These are phyloP conservation scores for Amaurobius ferox DNA, from an alignment of 2,888 invertebrate species.

Conservation along the genomic window DNA sequence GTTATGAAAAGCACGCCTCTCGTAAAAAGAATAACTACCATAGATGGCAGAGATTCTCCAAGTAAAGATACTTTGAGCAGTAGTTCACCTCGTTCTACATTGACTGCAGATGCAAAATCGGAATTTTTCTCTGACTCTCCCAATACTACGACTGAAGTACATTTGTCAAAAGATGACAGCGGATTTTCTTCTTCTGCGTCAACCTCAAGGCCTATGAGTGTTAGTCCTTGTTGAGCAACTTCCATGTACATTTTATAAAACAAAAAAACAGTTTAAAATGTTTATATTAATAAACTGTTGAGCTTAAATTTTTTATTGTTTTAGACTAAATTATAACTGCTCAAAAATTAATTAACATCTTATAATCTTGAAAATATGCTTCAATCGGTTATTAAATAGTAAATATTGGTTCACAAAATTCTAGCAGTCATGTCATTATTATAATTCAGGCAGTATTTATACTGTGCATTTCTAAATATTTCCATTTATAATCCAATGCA, in stretches of 20 bases:
- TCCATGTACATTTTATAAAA: neutral
- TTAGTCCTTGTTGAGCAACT: conserved; percentile 59
- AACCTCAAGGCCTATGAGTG: conserved; percentile 67
- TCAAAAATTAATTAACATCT: too few species aligned
- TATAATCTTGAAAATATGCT: too few species aligned
- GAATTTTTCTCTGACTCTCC: conserved; percentile 65
- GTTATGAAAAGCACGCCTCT: conserved; percentile 22
- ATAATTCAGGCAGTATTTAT: too few species aligned
- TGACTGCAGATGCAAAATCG: conserved; percentile 53
- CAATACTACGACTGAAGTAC: conserved; percentile 48
- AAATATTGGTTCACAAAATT: too few species aligned
- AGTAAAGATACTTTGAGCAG: conserved; percentile 44
- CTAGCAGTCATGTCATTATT: too few species aligned
- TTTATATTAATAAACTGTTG: neutral
- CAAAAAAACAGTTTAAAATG: too few species aligned
- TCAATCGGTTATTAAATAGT: too few species aligned
- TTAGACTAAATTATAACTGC: too few species aligned
- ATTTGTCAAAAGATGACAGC: conserved; percentile 63
- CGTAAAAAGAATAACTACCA: conserved; percentile 22
- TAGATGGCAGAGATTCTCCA: conserved; percentile 51
- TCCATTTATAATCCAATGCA: too few species aligned
- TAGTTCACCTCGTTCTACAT: conserved; percentile 47
- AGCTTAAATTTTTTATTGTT: too few species aligned
- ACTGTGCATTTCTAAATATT: too few species aligned
- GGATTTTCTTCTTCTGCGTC: conserved; percentile 67